Evolutionary conservation across 2,888 invertebrate species (phyloP), one percentile per base, ranked within the genome.

Genomic region (Ophion costatus): DNA sequence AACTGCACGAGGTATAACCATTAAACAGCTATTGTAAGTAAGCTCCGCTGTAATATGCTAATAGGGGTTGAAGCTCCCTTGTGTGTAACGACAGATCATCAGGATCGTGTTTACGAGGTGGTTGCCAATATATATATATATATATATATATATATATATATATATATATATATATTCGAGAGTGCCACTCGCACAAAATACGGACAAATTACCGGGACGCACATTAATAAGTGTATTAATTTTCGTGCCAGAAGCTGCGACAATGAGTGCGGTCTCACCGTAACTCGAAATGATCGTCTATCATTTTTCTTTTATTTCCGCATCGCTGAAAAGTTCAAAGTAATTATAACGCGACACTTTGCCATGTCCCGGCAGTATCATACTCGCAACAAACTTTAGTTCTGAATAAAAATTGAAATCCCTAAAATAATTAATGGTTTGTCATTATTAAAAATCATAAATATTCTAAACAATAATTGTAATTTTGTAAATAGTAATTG

Each of bases 31-130:
- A 79, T 59, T 61, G 84, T 79, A 76, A 66, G 42, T 81, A 82
- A 33, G 51, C 59, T 66, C 82, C 87, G 77, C 86, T 87, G 85
- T 90, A 89, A 90, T 90, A 90, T 90, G 90, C 88, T 90, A 90
- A 90, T 90, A 87, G 86, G 85, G 88, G 89, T 88, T 84, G 84
- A 86, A 89, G 78, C 83, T 82, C 85, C 85, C 87, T 87, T 79
- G 83, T 77, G 75, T 42, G 78, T 86, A 86, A 89, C 82, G 85
- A 84, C 83, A 83, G 87, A 87, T 89, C 83, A 83, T 80, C 81
- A 86, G 24, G 79, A 83, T 89, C 88, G 83, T 89, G 88, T 90
- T 90, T 88, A 90, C 87, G 88, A 88, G 88, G 79, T 86, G 85
- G 80, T 73, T 74, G 51, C 56, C 29, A 57, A 71, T 29, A 29